A percentile compares a stretch with the other conserved stretches of the same genome.
phyloP scores from a whole-genome alignment of 2,888 invertebrate genomes.

The Eristalinus sepulchralis region DNA sequence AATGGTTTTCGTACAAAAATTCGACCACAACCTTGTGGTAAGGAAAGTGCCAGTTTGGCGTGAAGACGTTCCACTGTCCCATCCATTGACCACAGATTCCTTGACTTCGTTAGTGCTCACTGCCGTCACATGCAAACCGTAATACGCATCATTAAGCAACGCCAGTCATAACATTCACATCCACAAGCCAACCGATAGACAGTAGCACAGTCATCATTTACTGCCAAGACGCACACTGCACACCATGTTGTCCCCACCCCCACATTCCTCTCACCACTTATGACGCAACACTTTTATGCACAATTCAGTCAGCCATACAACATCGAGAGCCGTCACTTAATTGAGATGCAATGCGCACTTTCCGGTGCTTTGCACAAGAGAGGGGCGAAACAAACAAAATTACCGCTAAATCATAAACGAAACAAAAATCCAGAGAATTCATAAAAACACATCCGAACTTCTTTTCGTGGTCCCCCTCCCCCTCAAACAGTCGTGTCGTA shows the following conservation, averaged over 20 bases:
- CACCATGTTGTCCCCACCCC: neutral
- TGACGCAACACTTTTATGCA: neutral
- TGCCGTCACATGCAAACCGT: neutral
- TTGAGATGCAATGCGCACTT: slow-evolving; percentile 7
- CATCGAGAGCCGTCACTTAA: neutral
- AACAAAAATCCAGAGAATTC: neutral
- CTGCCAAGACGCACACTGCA: neutral
- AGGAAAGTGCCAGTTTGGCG: too few relatives aligned
- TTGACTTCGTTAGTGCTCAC: neutral
- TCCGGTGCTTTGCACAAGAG: slow-evolving; percentile 3
- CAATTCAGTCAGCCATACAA: neutral
- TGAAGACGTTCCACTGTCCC: neutral
- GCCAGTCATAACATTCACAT: neutral
- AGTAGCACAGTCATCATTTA: neutral
- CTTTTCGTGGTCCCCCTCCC: neutral
- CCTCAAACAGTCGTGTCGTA: neutral
- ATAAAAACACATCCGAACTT: neutral
- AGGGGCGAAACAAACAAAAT: slow-evolving; percentile 15
- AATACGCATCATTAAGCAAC: neutral
- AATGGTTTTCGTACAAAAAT: too few relatives aligned
- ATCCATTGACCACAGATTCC: neutral
- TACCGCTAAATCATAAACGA: slow-evolving; percentile 39
- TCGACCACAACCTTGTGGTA: too few relatives aligned
- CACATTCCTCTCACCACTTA: neutral
- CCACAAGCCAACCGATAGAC: neutral